Evolutionary conservation across 1,140 invertebrate genomes (phyloP), one percentile per base, ranked within the genome.

Genomic region (Drosophila ercepeae): DNA sequence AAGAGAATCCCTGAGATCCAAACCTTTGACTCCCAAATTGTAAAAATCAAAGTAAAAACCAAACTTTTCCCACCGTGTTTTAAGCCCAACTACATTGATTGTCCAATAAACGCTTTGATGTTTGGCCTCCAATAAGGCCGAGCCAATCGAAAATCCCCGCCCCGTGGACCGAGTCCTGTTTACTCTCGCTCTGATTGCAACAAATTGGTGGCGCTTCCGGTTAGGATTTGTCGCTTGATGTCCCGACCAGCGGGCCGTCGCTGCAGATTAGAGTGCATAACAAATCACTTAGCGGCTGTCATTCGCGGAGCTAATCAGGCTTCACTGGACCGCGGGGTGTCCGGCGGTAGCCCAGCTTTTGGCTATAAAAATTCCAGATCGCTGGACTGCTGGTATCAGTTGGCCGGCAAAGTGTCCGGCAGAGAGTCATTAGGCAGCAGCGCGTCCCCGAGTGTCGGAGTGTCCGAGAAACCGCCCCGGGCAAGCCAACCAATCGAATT

Each of bases 221-320:
- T 88, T 60, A 25, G 82, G 72, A 74, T 84, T 76, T 49, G 48
- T 34, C 32, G 51, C 42, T 49, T 72, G 55, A 60, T 42, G 39
- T 29, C 52, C 67, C 64, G 69, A 49, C 44, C 76, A 69, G 70
- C 63, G 53, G 70, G 55, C 54, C 69, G 75, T 41, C 25, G 41
- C 49, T 50, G 51, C 19, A 29, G 61, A 48, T 76, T 65, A 68
- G 36, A 45, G 72, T 67, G 77, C 74, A 88, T 71, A 88, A 88
- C 82, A 88, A 88, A 88, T 88, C 82, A 82, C 73, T 88, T 88
- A 89, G 82, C 54, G 63, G 21, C 78, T 74, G 82, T 88, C 82
- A 79, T 51, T 88, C 82, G 75, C 73, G 64, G 19, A 55, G 64
- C 68, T 68, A 86, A 86, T 86, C 82, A 63, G 27, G 55, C 60